phyloP scores from a whole-genome alignment of 2,888 invertebrate genomes.

The Nomada lathburiana region DNA sequence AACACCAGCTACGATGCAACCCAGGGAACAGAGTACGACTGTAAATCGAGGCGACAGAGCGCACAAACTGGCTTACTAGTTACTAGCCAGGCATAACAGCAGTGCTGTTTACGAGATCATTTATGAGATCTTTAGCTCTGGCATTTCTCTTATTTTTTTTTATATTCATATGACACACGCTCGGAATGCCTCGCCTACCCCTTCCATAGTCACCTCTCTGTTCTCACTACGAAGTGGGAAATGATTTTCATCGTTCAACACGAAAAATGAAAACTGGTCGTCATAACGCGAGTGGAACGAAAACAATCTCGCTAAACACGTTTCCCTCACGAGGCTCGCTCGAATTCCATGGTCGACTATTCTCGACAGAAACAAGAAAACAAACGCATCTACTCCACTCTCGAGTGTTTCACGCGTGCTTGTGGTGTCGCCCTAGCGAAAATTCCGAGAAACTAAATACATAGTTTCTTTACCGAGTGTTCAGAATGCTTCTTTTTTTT shows the following conservation, averaged over 20 bases:
- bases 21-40: constrained; percentile 23
- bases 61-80: not conserved
- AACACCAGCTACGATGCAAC: constrained; percentile 19
- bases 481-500: not conserved
- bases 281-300: not conserved
- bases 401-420: not conserved
- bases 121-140: not conserved
- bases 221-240: too few species aligned
- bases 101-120: not conserved
- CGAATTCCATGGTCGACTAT: constrained; percentile 8
- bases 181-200: not conserved
- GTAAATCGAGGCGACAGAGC: constrained; percentile 41
- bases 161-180: not conserved
- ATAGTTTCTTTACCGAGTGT: not conserved
- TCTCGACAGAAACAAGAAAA: constrained; percentile 31
- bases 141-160: constrained; percentile 14
- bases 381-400: not conserved
- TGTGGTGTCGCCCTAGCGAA: not conserved
- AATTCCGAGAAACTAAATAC: not conserved
- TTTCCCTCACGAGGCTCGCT: not conserved
- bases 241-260: constrained; percentile 14
- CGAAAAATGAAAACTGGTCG: not conserved
- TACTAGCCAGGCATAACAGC: not conserved
- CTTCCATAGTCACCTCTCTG: too few species aligned
- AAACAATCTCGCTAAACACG: constrained; percentile 28